Evolutionary conservation across 2,113 vertebrate genomes (phyloP).

Genomic region (Ameiurus melas): DNA sequence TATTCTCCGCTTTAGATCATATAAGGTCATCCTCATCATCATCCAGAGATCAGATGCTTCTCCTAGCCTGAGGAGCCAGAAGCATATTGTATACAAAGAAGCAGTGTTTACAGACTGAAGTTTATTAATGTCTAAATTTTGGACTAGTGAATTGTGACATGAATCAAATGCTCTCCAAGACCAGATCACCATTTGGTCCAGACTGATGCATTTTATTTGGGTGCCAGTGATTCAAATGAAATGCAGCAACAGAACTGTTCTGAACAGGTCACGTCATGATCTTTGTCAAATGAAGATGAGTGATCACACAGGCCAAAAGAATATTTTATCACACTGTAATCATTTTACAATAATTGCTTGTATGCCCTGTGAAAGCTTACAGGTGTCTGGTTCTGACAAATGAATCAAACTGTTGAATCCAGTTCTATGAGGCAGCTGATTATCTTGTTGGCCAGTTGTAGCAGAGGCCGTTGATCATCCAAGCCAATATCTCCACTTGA

Average conservation of each 20-base stretch:
- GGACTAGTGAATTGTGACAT: not conserved
- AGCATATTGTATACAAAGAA: not conserved
- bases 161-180: not conserved
- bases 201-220: not conserved
- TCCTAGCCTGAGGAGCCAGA: not conserved
- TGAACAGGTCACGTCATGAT: not conserved
- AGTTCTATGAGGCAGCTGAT: slow-evolving; percentile 12
- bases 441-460: slow-evolving; percentile 18
- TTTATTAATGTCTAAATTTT: slow-evolving; percentile 21
- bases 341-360: slow-evolving; percentile 22
- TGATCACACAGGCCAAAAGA: not conserved
- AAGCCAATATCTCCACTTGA: slow-evolving; percentile 18
- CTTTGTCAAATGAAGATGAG: not conserved
- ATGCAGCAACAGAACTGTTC: not conserved
- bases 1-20: slow-evolving; percentile 8
- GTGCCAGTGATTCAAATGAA: not conserved
- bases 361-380: slow-evolving; percentile 37
- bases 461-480: slow-evolving; percentile 14
- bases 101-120: not conserved
- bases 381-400: slow-evolving; percentile 36
- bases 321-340: not conserved
- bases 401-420: slow-evolving; percentile 42
- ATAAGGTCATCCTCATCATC: slow-evolving; percentile 11
- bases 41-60: slow-evolving; percentile 24
- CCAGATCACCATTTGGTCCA: not conserved